phyloP scores from a whole-genome alignment of 1,140 invertebrate genomes.

The Watersipora subatra region DNA sequence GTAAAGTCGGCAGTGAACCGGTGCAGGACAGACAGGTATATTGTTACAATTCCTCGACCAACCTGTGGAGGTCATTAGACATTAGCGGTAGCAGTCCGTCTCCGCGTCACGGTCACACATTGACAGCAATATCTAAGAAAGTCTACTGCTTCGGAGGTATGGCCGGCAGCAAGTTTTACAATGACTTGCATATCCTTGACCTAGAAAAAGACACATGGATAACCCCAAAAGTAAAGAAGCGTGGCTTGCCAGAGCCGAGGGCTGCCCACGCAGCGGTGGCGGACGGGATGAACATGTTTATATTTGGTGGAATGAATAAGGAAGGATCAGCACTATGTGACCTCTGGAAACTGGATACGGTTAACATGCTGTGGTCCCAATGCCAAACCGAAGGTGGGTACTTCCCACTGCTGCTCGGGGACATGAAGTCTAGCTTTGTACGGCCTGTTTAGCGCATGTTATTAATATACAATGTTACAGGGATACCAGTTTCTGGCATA shows the following conservation, averaged over 20 bases:
- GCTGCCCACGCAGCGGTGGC: slow-evolving; percentile 31
- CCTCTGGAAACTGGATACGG: slow-evolving; percentile 29
- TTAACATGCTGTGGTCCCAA: slow-evolving; percentile 13
- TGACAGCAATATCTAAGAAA: slow-evolving; percentile 24
- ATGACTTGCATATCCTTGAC: slow-evolving; percentile 38
- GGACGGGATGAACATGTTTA: slow-evolving; percentile 22
- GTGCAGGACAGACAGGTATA: slow-evolving; percentile 35
- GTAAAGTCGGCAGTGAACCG: slow-evolving; percentile 30
- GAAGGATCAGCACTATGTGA: slow-evolving; percentile 34
- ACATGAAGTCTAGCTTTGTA: too few relatives aligned
- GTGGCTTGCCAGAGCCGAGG: slow-evolving; percentile 22
- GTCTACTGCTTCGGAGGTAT: slow-evolving; percentile 39
- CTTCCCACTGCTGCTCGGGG: too few relatives aligned
- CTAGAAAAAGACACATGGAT: slow-evolving; percentile 28
- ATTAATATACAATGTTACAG: too few relatives aligned
- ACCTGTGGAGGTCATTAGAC: slow-evolving; percentile 24
- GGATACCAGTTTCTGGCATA: too few relatives aligned
- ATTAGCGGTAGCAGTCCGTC: slow-evolving; percentile 30
- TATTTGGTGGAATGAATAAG: slow-evolving; percentile 38
- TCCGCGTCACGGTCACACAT: slow-evolving; percentile 38
- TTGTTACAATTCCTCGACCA: slow-evolving; percentile 23
- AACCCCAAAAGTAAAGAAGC: slow-evolving; percentile 24
- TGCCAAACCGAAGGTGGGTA: background rate
- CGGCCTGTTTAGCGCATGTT: too few relatives aligned
- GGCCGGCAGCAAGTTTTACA: slow-evolving; percentile 32